Percentiles rank a stretch among this genome's conserved stretches.
phyloP scores from a whole-genome alignment of 2,888 invertebrate species.

The Congeria kusceri region DNA sequence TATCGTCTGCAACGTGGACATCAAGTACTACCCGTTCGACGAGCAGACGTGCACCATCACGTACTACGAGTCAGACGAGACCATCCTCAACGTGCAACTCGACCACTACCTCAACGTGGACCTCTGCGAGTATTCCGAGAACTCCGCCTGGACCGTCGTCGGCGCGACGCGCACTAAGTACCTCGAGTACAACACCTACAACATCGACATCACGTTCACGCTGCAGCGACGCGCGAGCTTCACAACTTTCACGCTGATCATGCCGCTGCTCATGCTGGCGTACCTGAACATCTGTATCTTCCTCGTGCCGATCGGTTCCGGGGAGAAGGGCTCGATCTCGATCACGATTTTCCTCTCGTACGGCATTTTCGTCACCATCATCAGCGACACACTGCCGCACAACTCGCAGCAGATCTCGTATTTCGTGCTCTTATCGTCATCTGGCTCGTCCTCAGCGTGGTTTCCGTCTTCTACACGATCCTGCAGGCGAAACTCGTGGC shows the following conservation, averaged over 20 bases:
- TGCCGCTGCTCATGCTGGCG: slow-evolving; percentile 41
- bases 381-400: slow-evolving; percentile 46
- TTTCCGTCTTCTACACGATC: slow-evolving; percentile 49
- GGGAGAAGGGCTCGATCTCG: slow-evolving; percentile 53
- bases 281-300: slow-evolving; percentile 47
- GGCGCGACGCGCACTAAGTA: slow-evolving; percentile 9
- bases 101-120: slow-evolving; percentile 9
- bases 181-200: slow-evolving; percentile 18
- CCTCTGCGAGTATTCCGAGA: slow-evolving; percentile 32
- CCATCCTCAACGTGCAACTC: slow-evolving; percentile 19
- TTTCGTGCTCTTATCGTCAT: slow-evolving; percentile 47
- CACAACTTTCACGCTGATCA: slow-evolving; percentile 37
- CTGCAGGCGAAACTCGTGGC: slow-evolving; percentile 42
- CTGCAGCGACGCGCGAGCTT: slow-evolving; percentile 40
- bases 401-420: slow-evolving; percentile 52
- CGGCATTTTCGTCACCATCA: slow-evolving; percentile 48
- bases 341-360: slow-evolving; percentile 56
- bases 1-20: slow-evolving; percentile 45
- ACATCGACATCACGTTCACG: slow-evolving; percentile 30
- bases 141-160: slow-evolving; percentile 46
- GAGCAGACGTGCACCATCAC: slow-evolving; percentile 41
- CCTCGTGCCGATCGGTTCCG: slow-evolving; percentile 50
- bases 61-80: slow-evolving; percentile 47
- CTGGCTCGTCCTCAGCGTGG: slow-evolving; percentile 44
- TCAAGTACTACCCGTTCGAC: slow-evolving; percentile 49